phyloP scores from a whole-genome alignment of 2,113 vertebrate genomes.

The Thermophis baileyi region DNA sequence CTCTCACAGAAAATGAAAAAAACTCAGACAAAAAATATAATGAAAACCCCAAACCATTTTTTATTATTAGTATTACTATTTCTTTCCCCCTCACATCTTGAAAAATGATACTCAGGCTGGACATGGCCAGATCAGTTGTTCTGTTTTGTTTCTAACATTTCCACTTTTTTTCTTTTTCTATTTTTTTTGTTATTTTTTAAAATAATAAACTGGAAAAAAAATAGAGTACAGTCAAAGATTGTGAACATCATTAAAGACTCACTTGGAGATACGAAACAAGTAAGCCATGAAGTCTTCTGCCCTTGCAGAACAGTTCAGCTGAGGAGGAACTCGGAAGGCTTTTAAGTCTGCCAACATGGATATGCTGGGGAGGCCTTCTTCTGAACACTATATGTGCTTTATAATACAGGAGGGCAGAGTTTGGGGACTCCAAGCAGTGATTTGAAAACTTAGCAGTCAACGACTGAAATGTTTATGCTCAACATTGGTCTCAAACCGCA shows the following conservation, averaged over 20 bases:
- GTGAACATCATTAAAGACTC: conserved; percentile 84
- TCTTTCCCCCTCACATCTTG: conserved; percentile 72
- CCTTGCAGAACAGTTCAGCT: conserved; percentile 78
- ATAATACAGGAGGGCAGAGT: conserved; percentile 89
- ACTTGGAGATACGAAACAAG: conserved; percentile 87
- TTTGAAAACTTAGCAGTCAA: conserved; percentile 63
- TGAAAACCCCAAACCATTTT: conserved; percentile 63
- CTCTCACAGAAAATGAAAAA: conserved; percentile 39
- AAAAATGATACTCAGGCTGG: conserved; percentile 67
- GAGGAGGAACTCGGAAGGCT: conserved; percentile 80
- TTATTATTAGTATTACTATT: conserved; percentile 45
- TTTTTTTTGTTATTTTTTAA: conserved; percentile 37
- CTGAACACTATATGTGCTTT: conserved; percentile 86
- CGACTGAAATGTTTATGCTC: conserved; percentile 67
- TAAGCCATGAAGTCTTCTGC: conserved; percentile 87
- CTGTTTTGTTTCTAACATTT: conserved; percentile 39
- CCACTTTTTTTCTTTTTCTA: conserved; percentile 40
- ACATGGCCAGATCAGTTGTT: conserved; percentile 67
- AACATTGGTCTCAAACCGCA: conserved; percentile 74
- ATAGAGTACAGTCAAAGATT: conserved; percentile 73
- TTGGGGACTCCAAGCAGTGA: conserved; percentile 77
- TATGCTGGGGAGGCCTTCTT: conserved; percentile 61
- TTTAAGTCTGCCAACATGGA: conserved; percentile 72
- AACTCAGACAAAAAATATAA: conserved; percentile 59
- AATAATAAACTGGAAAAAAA: conserved; percentile 67